A percentile compares a stretch with the other conserved stretches of the same genome.
Conservation (phyloP, 2,888 invertebrate species). For the Drosophila conformis region DNA sequence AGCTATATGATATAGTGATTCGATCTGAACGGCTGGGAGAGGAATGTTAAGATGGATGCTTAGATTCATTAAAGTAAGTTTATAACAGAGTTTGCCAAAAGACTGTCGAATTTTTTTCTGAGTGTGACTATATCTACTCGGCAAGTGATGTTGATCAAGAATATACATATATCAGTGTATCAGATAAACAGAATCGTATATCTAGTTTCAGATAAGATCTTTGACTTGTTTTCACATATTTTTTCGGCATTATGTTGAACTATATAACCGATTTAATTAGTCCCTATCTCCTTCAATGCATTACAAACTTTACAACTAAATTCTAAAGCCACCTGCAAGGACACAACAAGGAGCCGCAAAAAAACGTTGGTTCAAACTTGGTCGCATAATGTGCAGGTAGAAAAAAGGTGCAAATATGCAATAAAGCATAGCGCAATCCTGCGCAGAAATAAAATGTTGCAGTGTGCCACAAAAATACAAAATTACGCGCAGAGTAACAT, state of each 20-base stretch:
- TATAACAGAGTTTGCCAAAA: neutral
- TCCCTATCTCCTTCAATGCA: neutral
- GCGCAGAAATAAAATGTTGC: slow-evolving; percentile 52
- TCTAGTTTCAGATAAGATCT: neutral
- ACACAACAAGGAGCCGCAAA: neutral
- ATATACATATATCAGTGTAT: neutral
- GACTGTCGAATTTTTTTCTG: neutral
- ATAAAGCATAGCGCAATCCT: slow-evolving; percentile 42
- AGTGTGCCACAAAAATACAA: slow-evolving; percentile 53
- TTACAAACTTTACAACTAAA: neutral
- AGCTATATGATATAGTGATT: neutral
- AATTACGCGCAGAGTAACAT: slow-evolving; percentile 44
- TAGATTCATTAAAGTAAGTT: neutral
- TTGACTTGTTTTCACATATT: neutral
- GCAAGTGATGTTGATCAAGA: neutral
- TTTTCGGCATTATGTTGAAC: neutral
- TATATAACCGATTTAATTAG: neutral
- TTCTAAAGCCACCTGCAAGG: neutral
- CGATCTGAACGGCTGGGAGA: neutral
- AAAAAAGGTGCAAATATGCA: slow-evolving; percentile 68
- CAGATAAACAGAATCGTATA: neutral
- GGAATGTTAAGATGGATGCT: no score
- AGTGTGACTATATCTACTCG: neutral
- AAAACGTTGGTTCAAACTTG: slow-evolving; percentile 61
- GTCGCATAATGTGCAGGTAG: slow-evolving; percentile 37